Percentiles rank a stretch among this genome's conserved stretches.
Conservation (phyloP, 2,113 vertebrate genomes). For the Sterna hirundo region DNA sequence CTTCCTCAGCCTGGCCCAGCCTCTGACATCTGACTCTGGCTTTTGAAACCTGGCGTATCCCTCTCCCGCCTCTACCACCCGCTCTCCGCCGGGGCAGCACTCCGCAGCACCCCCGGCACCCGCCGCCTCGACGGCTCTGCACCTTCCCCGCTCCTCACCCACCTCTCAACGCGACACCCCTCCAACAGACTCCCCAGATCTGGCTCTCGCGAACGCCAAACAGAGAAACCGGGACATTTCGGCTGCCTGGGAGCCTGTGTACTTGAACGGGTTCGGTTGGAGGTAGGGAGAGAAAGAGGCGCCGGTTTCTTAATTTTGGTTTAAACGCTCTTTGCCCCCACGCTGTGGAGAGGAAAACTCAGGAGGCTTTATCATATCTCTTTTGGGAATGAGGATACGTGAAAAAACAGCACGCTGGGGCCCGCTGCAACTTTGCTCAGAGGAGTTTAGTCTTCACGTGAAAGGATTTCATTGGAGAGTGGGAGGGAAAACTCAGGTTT, state of each 20-base stretch:
- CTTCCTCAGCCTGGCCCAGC: background rate
- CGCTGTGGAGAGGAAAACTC: background rate
- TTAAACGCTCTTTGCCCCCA: background rate
- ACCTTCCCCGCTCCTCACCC: background rate
- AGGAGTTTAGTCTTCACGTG: background rate
- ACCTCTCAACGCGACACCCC: background rate
- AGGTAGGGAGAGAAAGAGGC: background rate
- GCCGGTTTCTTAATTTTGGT: background rate
- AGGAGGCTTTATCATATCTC: background rate
- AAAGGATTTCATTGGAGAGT: background rate
- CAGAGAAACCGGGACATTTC: background rate
- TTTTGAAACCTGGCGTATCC: background rate
- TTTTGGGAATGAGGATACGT: background rate
- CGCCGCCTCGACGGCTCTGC: accelerated
- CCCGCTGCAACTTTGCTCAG: background rate
- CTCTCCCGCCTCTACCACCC: background rate
- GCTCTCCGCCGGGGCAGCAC: accelerated
- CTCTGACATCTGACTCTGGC: background rate
- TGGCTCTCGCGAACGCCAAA: background rate
- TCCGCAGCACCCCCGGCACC: accelerated
- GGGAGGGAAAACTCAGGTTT: background rate
- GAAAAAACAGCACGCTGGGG: background rate
- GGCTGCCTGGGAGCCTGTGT: background rate
- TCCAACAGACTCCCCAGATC: background rate
- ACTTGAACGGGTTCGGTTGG: background rate